Evolutionary conservation across 2,113 vertebrate genomes (phyloP).

Genomic region (Tetrax tetrax): DNA sequence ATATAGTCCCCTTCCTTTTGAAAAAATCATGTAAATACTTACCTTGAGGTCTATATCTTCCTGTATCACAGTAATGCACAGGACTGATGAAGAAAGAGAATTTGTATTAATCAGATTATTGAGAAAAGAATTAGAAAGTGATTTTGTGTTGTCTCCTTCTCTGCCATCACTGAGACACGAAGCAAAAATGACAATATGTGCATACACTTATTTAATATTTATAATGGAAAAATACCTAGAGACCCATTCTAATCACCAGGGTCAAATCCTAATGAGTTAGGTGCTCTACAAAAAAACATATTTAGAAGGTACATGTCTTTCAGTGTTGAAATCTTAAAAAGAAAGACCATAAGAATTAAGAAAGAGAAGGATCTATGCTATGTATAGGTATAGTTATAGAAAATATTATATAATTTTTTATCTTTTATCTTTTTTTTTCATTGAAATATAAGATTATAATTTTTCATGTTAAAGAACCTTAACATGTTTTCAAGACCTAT

Average conservation of each 20-base stretch:
- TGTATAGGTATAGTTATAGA: not conserved
- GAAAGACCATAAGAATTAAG: not conserved
- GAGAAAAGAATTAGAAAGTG: not conserved
- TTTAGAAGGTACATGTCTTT: not conserved
- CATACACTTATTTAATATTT: not conserved
- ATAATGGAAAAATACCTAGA: not conserved
- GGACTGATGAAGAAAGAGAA: not conserved
- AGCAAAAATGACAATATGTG: not conserved
- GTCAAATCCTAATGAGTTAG: not conserved
- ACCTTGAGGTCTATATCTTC: not conserved
- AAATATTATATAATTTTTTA: not conserved
- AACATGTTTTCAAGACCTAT: not conserved
- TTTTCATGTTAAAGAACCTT: not conserved
- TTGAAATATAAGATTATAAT: not conserved
- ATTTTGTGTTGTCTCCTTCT: not conserved
- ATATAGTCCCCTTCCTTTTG: not conserved
- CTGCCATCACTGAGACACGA: not conserved
- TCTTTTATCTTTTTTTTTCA: not conserved
- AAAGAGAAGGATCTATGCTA: not conserved
- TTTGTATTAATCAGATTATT: not conserved
- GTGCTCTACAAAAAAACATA: not conserved
- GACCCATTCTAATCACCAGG: not conserved
- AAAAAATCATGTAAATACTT: not conserved
- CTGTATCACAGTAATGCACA: not conserved
- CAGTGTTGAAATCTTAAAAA: not conserved